Evolutionary conservation across 2,888 invertebrate genomes (phyloP).

Genomic region (Exocentrus adspersus): DNA sequence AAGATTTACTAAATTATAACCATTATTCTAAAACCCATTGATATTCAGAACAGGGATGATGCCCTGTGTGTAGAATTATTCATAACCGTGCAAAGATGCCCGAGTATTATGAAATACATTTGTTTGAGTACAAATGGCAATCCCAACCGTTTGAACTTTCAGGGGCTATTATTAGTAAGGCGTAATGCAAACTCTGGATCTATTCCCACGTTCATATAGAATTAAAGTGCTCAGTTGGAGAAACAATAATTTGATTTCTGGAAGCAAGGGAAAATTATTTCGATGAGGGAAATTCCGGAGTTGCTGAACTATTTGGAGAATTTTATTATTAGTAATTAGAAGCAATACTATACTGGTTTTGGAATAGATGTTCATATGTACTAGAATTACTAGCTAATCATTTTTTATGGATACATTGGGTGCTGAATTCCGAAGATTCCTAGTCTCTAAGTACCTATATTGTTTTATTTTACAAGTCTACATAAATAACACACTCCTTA

Average conservation of each 20-base stretch:
- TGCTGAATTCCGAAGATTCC: too few species aligned
- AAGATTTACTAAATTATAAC: conserved; percentile 5
- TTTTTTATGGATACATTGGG: too few species aligned
- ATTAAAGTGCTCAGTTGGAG: not conserved
- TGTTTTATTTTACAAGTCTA: too few species aligned
- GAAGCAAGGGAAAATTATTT: not conserved
- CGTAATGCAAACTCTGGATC: not conserved
- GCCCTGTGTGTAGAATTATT: not conserved
- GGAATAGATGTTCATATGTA: too few species aligned
- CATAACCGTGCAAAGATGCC: not conserved
- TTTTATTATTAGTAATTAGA: too few species aligned
- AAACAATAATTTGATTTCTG: not conserved
- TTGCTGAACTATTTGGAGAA: not conserved
- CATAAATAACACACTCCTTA: too few species aligned
- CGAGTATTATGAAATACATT: not conserved
- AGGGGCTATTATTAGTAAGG: not conserved
- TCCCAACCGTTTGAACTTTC: not conserved
- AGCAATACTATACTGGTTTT: too few species aligned
- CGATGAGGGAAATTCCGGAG: not conserved
- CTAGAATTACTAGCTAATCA: too few species aligned
- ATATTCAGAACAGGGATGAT: conserved; percentile 5
- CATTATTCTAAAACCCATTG: not conserved
- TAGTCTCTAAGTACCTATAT: too few species aligned
- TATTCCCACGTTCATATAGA: conserved; percentile 6
- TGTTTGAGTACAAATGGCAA: not conserved